Conservation (phyloP, 2,113 vertebrate genomes). For the Peromyscus leucopus region DNA sequence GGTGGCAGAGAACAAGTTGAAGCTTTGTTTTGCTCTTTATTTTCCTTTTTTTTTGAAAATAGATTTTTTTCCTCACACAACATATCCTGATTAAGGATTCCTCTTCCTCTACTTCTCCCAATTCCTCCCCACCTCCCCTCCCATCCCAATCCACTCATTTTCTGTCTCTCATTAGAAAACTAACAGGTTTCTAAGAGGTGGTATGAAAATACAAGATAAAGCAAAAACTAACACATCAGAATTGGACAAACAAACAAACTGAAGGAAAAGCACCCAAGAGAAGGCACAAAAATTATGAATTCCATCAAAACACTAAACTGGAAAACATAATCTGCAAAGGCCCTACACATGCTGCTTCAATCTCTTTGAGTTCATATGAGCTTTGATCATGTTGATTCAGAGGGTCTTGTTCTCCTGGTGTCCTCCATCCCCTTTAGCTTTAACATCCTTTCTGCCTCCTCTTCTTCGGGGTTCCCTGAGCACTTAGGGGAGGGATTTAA, state of each 20-base stretch:
- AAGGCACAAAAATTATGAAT: neutral
- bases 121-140: neutral
- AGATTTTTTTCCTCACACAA: neutral
- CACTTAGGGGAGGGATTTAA: neutral
- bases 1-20: neutral
- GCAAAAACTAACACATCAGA: neutral
- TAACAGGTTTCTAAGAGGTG: neutral
- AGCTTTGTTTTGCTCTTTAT: neutral
- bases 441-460: neutral
- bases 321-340: neutral
- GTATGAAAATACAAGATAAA: neutral
- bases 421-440: neutral
- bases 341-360: neutral
- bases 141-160: neutral
- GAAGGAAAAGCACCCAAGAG: neutral
- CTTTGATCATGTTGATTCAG: neutral
- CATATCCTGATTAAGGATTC: neutral
- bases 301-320: neutral
- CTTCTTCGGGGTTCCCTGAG: neutral
- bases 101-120: neutral
- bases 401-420: neutral
- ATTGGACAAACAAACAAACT: neutral
- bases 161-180: neutral
- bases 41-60: neutral
- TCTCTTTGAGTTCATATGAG: neutral